A percentile compares a stretch with the other conserved stretches of the same genome.
Conservation (phyloP, 2,797 vertebrate species). For the Myiothlypis chrysogaster region DNA sequence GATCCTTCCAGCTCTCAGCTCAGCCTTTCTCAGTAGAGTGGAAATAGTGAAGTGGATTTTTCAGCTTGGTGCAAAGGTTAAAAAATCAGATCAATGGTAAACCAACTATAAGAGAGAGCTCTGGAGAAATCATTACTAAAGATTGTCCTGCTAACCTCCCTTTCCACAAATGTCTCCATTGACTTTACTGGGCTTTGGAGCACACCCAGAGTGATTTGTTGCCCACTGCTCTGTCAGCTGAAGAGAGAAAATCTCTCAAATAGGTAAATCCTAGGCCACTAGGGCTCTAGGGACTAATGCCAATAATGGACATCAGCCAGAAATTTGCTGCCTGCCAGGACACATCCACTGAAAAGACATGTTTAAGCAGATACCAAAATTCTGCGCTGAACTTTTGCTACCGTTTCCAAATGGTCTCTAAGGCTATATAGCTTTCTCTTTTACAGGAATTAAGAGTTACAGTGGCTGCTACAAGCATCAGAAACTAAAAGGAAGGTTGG, state of each 20-base stretch:
- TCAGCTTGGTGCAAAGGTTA: slow-evolving; percentile 36
- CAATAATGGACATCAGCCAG: neutral
- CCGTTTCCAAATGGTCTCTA: neutral
- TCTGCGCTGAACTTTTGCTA: neutral
- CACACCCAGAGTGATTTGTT: neutral
- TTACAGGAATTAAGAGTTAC: neutral
- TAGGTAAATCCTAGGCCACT: neutral
- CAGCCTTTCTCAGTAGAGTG: neutral
- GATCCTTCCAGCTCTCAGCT: neutral
- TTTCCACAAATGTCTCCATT: slow-evolving; percentile 28
- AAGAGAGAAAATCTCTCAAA: slow-evolving; percentile 2
- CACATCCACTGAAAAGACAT: neutral
- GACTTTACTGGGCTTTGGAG: slow-evolving; percentile 23
- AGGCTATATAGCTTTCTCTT: neutral
- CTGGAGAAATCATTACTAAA: slow-evolving; percentile 52
- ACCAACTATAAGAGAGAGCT: slow-evolving; percentile 24
- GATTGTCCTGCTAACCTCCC: slow-evolving; percentile 23
- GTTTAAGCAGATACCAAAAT: neutral
- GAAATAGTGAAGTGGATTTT: slow-evolving; percentile 25
- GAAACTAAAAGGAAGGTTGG: neutral
- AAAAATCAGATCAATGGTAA: slow-evolving; percentile 47
- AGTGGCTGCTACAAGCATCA: neutral
- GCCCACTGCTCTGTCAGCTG: neutral
- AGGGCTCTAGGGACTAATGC: neutral
- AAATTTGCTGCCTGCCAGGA: neutral